These are phyloP conservation scores for Anoplolepis gracilipes DNA, from an alignment of 1,140 invertebrate genomes.

Conservation along the genomic window DNA sequence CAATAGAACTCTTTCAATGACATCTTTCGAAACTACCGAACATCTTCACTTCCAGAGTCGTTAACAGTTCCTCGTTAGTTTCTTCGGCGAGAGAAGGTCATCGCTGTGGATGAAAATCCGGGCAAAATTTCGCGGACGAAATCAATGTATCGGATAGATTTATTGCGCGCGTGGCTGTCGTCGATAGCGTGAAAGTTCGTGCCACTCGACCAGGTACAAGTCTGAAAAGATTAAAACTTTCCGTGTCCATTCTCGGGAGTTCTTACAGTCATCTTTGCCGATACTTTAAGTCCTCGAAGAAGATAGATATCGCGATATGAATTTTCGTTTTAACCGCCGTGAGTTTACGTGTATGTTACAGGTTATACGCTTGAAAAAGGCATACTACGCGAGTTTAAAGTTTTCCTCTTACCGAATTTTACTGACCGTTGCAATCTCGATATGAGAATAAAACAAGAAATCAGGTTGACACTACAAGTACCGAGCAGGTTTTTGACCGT, in stretches of 20 bases:
- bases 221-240: slow-evolving; percentile 62
- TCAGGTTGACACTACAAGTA: too few species aligned
- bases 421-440: slow-evolving; percentile 30
- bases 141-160: slow-evolving; percentile 58
- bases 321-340: slow-evolving; percentile 49
- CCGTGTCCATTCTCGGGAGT: slow-evolving; percentile 52
- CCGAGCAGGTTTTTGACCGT: too few species aligned
- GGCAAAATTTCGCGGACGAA: slow-evolving; percentile 52
- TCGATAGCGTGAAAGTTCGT: slow-evolving; percentile 54
- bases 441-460: not conserved
- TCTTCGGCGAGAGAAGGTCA: slow-evolving; percentile 11
- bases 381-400: slow-evolving; percentile 25
- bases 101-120: slow-evolving; percentile 34
- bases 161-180: slow-evolving; percentile 59
- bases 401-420: slow-evolving; percentile 34
- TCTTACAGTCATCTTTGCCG: slow-evolving; percentile 60
- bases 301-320: slow-evolving; percentile 61
- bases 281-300: slow-evolving; percentile 57
- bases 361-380: slow-evolving; percentile 31
- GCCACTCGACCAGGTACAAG: slow-evolving; percentile 49
- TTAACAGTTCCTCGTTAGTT: not conserved
- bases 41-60: not conserved
- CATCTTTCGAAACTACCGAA: slow-evolving; percentile 42
- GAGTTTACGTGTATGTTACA: slow-evolving; percentile 19
- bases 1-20: slow-evolving; percentile 57